Evolutionary conservation across 2,888 invertebrate species (phyloP).

Genomic region (Drosophila imparisetae): DNA sequence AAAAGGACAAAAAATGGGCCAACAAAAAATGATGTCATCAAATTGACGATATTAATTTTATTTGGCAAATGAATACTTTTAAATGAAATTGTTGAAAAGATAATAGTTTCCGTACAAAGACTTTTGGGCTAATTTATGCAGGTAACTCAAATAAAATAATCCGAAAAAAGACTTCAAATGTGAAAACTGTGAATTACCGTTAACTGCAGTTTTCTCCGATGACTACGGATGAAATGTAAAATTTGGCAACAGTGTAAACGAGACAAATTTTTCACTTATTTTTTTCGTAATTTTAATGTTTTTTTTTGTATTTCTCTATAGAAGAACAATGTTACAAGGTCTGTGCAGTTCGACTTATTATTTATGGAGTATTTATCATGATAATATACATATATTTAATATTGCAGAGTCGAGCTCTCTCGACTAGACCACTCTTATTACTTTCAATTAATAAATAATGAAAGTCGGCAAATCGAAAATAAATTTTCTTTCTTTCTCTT

Average conservation of each 20-base stretch:
- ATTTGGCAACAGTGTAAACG: neutral
- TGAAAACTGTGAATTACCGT: neutral
- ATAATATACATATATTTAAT: no score
- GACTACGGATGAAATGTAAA: no score
- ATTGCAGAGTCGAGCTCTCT: neutral
- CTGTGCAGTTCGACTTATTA: no score
- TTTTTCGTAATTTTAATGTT: no score
- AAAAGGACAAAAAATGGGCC: neutral
- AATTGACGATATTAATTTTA: neutral
- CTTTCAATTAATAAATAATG: neutral
- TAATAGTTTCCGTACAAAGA: accelerated
- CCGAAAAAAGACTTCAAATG: neutral
- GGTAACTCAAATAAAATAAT: neutral
- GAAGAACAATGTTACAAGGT: no score
- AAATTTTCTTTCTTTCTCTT: neutral
- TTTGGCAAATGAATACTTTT: neutral
- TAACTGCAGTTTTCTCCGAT: neutral
- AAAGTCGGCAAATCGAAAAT: no score
- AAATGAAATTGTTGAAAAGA: neutral
- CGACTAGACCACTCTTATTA: neutral
- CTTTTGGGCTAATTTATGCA: neutral
- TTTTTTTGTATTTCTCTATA: no score
- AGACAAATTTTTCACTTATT: no score
- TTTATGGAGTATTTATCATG: neutral
- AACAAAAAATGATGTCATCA: neutral